Evolutionary conservation across 2,797 vertebrate species (phyloP), one percentile per base, ranked within the genome.

Genomic region (Kryptopterus vitreolus): DNA sequence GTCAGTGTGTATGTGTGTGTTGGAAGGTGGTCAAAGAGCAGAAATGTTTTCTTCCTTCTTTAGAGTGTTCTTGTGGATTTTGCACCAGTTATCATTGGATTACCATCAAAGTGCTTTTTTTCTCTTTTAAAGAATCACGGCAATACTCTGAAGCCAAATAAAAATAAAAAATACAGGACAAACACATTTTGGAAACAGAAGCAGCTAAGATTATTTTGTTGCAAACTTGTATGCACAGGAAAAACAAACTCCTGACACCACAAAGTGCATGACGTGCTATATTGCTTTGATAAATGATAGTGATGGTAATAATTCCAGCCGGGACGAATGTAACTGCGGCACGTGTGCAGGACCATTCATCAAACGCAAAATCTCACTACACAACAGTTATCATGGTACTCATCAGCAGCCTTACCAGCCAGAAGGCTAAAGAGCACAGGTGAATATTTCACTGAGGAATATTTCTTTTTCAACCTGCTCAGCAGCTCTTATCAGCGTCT

Each of bases 31-130:
- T 71, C 77, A 75, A 84, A 53, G 74, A 50, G 83, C 81, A 31
- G 8, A 43, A 82, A 80, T 78, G 43, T 83, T 87, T 81, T 85
- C 78, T 72, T 50, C 62, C 80, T 66, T 75, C n/a, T 72, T 10
- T 70, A 63, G 50, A 70, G 33, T 79, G 68, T 62, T 77, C 31
- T 9, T 73, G 57, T 31, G 57, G 69, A 72, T 38, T 82, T 74
- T 79, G 57, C 33, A 81, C 69, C 18, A 61, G 77, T 78, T 80
- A 79, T 75, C 63, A 59, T 24, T 61, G 71, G 77, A 79, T 78
- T 72, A 55, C 70, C 38, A 78, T 80, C 75, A 84, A 81, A 75
- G 43, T 50, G 20, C 13, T 55, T 26, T 75, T 82, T 66, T 0
- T 43, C n/a, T n/a, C n/a, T 38, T 43, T 73, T 79, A 35, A 83